Conservation (phyloP, 2,797 vertebrate species). For the Epinephelus malabaricus region DNA sequence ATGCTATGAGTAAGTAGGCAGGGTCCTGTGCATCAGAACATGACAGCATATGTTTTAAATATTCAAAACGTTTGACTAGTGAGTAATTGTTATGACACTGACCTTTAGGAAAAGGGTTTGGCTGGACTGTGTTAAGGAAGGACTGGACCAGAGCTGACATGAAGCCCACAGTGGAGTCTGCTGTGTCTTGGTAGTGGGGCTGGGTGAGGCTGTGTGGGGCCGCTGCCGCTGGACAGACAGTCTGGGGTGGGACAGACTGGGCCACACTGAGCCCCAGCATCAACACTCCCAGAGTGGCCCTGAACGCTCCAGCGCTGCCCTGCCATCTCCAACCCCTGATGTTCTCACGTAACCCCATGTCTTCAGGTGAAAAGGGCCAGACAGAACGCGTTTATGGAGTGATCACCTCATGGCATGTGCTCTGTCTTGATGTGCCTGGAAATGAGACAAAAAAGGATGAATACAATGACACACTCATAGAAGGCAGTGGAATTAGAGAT, state of each 20-base stretch:
- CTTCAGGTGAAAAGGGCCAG: background rate
- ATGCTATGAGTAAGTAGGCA: background rate
- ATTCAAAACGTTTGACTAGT: background rate
- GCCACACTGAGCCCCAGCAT: slow-evolving; percentile 62
- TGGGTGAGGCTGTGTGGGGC: slow-evolving; percentile 64
- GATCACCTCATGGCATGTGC: slow-evolving; percentile 60
- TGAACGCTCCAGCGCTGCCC: slow-evolving; percentile 5
- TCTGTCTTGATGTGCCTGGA: slow-evolving; percentile 40
- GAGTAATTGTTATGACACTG: slow-evolving; percentile 54
- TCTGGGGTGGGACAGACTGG: slow-evolving; percentile 28
- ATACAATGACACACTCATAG: slow-evolving; percentile 8
- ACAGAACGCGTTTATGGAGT: background rate
- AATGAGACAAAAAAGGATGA: slow-evolving; percentile 35
- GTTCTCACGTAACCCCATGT: slow-evolving; percentile 40
- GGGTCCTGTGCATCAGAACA: background rate
- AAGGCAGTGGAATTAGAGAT: slow-evolving; percentile 20
- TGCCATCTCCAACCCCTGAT: slow-evolving; percentile 16
- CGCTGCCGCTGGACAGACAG: slow-evolving; percentile 45
- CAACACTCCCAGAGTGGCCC: slow-evolving; percentile 42
- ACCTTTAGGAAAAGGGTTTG: slow-evolving; percentile 88
- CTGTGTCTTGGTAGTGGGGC: slow-evolving; percentile 60
- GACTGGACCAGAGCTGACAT: slow-evolving; percentile 82
- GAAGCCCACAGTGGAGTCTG: slow-evolving; percentile 56
- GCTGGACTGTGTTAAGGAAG: slow-evolving; percentile 89
- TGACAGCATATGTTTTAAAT: background rate